Base-by-base conservation (phyloP, 2,888 invertebrate genomes). In the Pollenia amentaria region DNA sequence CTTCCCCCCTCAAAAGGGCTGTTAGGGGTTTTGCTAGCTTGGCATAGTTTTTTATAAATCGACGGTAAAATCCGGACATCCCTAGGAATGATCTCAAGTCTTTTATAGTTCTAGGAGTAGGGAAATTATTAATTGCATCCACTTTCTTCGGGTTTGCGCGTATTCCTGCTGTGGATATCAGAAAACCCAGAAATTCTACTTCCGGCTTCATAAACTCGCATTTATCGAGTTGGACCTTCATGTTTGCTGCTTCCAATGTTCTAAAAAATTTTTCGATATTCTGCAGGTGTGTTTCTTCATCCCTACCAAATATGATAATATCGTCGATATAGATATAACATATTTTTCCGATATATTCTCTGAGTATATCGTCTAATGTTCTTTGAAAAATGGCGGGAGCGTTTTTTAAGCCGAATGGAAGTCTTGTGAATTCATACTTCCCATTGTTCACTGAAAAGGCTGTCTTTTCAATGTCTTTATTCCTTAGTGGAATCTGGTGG, bases 251-350 rank as follows among this genome's bases (percentile, higher is more conserved):
- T 3, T 21, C 21, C 21, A 21, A 21, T 21, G 57, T 57, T 21
- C 21, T 21, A 10, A 21, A 57, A 29, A 12, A 2, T 12, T 29
- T 21, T 8, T 11, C 21, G 12, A 12, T 18, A 21, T 57, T n/a
- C 4, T 29, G 4, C 9, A 57, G 3, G 18, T 57, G 29, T 12
- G 57, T 9, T 29, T 57, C 18, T 57, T 57, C 57, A 10, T 57
- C 57, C 21, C 18, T 57, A 29, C 57, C 18, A 29, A 57, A 57
- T 16, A 57, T 57, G 3, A 57, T 57, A 21, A 57, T 57, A 21
- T 57, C 8, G 1, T 21, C 57, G 11, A 21, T 21, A 3, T 51
- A 51, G 2, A 51, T 16, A 51, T 51, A 48, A 48, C 48, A 48
- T 48, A 48, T 48, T 48, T 55, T 55, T 2, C 57, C 57, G 11